Conservation (phyloP, 2,888 invertebrate species). For the Lithophane socia region DNA sequence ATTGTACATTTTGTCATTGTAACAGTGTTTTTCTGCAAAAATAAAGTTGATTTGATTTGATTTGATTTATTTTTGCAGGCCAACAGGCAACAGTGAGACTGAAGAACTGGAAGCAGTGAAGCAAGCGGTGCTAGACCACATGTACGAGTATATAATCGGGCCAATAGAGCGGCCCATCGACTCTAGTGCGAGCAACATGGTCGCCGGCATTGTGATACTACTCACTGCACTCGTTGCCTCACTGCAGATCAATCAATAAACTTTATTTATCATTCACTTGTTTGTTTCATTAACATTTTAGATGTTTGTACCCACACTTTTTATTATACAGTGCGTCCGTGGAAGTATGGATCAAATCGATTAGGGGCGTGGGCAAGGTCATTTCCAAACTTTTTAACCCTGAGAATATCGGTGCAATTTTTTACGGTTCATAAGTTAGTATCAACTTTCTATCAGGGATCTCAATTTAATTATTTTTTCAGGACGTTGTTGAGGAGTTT, state of each 20-base stretch:
- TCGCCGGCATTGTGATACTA: background rate
- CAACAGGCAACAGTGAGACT: slow-evolving; percentile 70
- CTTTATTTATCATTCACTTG: background rate
- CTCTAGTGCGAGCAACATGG: background rate
- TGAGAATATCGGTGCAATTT: too few species aligned
- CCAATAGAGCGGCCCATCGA: background rate
- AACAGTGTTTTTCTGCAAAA: too few species aligned
- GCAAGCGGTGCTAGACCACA: slow-evolving; percentile 62
- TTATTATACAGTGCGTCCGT: too few species aligned
- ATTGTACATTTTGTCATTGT: too few species aligned
- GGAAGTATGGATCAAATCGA: too few species aligned
- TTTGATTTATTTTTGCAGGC: slow-evolving; percentile 65
- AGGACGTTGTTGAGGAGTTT: too few species aligned
- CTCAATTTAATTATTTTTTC: too few species aligned
- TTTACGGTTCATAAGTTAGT: too few species aligned
- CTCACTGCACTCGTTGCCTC: background rate
- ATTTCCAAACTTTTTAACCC: too few species aligned
- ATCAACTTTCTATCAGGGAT: too few species aligned
- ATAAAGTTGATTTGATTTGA: too few species aligned
- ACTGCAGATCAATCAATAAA: slow-evolving; percentile 30
- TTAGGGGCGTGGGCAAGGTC: too few species aligned
- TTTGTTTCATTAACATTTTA: slow-evolving; percentile 1
- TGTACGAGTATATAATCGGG: slow-evolving; percentile 62
- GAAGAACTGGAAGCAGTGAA: slow-evolving; percentile 63
- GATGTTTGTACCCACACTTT: background rate